Evolutionary conservation across 1,140 invertebrate genomes (phyloP), one percentile per base, ranked within the genome.

Genomic region (Drosophila kurseongensis): DNA sequence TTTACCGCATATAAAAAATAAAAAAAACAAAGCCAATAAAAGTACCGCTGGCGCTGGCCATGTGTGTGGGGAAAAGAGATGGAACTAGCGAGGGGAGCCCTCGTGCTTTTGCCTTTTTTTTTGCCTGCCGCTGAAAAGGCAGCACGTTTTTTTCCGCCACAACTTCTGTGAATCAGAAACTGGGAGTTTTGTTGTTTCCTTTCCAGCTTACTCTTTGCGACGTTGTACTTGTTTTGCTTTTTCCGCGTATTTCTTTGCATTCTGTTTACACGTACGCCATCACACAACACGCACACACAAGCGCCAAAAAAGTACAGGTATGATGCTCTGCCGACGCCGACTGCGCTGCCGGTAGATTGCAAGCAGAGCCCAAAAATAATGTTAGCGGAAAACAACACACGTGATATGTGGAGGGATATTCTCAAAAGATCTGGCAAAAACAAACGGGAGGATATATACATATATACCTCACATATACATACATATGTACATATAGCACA

Each of bases 221-320:
- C 71, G 79, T 69, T 78, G 41, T 88, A 75, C 83, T 85, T 84
- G 83, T 85, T 85, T 85, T 85, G 78, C 82, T 85, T 82, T 62
- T 69, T 71, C 32, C 44, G 51, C 66, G 32, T 78, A 55, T 79
- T 84, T 42, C 56, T 61, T 69, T 82, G 60, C 68, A 82, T 82
- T 88, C 74, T 85, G 80, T 85, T 84, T 85, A 83, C 80, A 80
- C 76, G 80, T 82, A 82, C 54, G 60, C 41, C 56, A 47, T 72
- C 47, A 40, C 58, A 40, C 48, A 56, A 63, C 61, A 52, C n/a
- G 14, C 56, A 71, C 47, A 48, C 44, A 40, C 52, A 13, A 50
- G 48, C 48, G 27, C 29, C 48, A 35, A 38, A 76, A 67, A 62
- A 47, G 65, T 55, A 79, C 68, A 80, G 69, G 73, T 76, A 56